A percentile compares a stretch with the other conserved stretches of the same genome.
Conservation (phyloP, 1,140 invertebrate genomes). For the Magallana ariakensis region DNA sequence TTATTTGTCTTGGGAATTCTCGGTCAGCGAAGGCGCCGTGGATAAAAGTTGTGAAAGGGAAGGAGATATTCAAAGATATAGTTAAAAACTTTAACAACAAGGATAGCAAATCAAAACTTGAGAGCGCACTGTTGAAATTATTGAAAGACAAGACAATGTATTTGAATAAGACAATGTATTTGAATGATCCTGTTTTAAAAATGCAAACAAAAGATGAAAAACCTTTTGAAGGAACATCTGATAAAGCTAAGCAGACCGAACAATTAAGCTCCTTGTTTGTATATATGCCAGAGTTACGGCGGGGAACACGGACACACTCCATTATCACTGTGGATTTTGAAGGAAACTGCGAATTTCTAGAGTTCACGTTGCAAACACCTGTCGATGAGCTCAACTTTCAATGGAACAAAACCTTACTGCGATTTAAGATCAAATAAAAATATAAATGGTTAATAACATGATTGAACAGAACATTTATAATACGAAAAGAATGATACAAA, state of each 20-base stretch:
- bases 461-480: no score
- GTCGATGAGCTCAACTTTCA: constrained; percentile 44
- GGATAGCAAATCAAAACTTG: background rate
- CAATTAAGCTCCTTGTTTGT: constrained; percentile 39
- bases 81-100: background rate
- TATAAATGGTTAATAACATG: no score
- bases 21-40: background rate
- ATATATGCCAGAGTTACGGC: constrained; percentile 28
- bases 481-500: no score
- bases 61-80: background rate
- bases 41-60: background rate
- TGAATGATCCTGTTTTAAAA: constrained; percentile 8
- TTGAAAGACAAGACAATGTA: background rate
- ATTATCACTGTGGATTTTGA: constrained; percentile 46
- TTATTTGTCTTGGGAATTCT: background rate
- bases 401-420: background rate
- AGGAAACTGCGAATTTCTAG: constrained; percentile 51
- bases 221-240: background rate
- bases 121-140: background rate
- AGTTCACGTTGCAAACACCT: constrained; percentile 45
- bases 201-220: constrained; percentile 1
- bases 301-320: constrained; percentile 49
- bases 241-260: background rate
- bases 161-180: no score
- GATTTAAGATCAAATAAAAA: background rate